These are phyloP conservation scores for Himalopsyche japonica DNA, from an alignment of 2,888 invertebrate species.

Conservation along the genomic window DNA sequence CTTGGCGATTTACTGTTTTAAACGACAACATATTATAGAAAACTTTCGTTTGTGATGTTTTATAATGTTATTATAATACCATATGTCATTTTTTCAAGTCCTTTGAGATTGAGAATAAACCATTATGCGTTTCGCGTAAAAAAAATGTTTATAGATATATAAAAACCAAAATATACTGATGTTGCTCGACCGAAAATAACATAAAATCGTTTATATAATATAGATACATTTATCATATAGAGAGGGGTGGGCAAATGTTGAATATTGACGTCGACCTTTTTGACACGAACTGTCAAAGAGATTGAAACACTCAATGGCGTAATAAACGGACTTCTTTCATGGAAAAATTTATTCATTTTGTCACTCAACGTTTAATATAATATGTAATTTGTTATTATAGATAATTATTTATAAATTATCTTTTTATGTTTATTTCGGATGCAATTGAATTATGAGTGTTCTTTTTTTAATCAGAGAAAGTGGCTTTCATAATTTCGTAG, in stretches of 20 bases:
- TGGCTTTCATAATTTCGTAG: too few relatives aligned
- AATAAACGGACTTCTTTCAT: not conserved
- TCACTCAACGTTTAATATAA: too few relatives aligned
- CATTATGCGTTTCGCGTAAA: not conserved
- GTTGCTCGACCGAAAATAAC: not conserved
- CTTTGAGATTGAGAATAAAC: not conserved
- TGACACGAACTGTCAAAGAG: not conserved
- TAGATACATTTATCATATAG: not conserved
- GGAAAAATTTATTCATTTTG: not conserved
- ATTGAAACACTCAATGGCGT: not conserved
- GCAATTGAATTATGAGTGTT: too few relatives aligned
- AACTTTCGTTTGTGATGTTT: too few relatives aligned
- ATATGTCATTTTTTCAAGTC: not conserved
- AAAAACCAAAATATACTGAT: not conserved
- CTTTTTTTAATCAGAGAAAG: too few relatives aligned
- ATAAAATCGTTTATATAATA: not conserved
- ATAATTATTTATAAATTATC: too few relatives aligned
- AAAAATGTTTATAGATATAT: not conserved
- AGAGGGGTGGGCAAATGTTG: not conserved
- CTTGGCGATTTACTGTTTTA: too few relatives aligned
- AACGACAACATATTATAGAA: too few relatives aligned
- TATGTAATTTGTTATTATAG: too few relatives aligned
- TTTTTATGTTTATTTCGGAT: too few relatives aligned
- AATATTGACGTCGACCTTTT: not conserved
- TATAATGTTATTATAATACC: too few relatives aligned